phyloP scores from a whole-genome alignment of 1,140 invertebrate species.

The Teleogryllus occipitalis region DNA sequence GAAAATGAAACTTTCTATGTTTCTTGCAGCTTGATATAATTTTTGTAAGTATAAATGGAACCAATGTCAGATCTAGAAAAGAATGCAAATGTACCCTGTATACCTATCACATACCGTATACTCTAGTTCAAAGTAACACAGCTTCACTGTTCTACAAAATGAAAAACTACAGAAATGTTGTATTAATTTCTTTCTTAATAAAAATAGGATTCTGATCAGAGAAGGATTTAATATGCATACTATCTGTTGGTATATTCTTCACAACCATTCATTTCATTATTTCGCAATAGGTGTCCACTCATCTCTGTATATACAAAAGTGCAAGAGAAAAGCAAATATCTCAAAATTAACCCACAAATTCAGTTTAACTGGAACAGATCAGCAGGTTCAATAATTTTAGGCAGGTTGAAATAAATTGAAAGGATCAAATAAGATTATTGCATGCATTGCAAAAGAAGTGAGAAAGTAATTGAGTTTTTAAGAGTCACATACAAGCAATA shows the following conservation, averaged over 20 bases:
- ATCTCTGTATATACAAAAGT: not conserved
- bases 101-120: conserved; percentile 16
- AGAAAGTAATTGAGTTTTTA: too few relatives aligned
- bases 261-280: conserved; percentile 1
- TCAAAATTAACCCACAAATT: too few relatives aligned
- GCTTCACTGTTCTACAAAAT: not conserved
- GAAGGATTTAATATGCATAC: not conserved
- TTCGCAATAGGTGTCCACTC: not conserved
- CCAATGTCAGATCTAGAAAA: conserved; percentile 4
- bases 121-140: conserved; percentile 7
- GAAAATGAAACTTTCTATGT: not conserved
- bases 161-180: not conserved
- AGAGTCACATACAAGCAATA: too few relatives aligned
- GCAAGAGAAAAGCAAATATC: too few relatives aligned
- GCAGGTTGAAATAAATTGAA: too few relatives aligned
- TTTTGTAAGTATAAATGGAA: not conserved
- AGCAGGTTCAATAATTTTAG: too few relatives aligned
- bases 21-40: not conserved
- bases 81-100: conserved; percentile 16
- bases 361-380: too few relatives aligned
- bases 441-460: too few relatives aligned
- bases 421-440: too few relatives aligned
- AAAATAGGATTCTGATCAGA: conserved; percentile 5
- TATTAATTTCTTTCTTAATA: not conserved
- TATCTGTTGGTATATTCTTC: not conserved